These are phyloP conservation scores for Pungitius pungitius DNA, from an alignment of 2,113 vertebrate genomes.

Conservation along the genomic window DNA sequence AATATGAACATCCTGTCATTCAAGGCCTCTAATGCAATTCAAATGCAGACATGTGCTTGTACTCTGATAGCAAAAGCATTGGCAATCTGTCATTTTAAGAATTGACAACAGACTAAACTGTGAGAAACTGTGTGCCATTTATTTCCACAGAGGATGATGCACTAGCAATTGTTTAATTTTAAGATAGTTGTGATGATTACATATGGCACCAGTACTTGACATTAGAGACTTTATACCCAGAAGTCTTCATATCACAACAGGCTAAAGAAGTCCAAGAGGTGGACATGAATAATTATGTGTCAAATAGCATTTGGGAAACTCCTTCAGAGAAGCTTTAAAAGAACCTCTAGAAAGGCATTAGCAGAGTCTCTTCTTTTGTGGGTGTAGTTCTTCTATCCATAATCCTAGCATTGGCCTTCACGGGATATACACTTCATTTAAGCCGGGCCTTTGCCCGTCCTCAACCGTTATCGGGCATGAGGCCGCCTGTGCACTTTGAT, in stretches of 20 bases:
- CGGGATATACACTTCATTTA: conserved; percentile 66
- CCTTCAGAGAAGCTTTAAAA: conserved; percentile 60
- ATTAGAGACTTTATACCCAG: conserved; percentile 36
- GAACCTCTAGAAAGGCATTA: conserved; percentile 53
- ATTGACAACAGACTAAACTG: conserved; percentile 26
- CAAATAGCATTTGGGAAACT: conserved; percentile 57
- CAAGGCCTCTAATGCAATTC: conserved; percentile 47
- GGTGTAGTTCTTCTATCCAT: conserved; percentile 64
- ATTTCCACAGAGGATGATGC: conserved; percentile 22
- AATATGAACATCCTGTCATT: conserved; percentile 62
- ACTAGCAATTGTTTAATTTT: conserved; percentile 23
- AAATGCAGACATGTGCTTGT: conserved; percentile 43
- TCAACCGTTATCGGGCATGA: conserved; percentile 64
- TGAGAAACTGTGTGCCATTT: conserved; percentile 15
- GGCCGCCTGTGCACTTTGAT: conserved; percentile 70
- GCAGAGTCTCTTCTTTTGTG: conserved; percentile 65
- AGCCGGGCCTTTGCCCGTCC: conserved; percentile 50
- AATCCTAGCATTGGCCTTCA: conserved; percentile 67
- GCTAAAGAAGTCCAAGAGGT: conserved; percentile 53
- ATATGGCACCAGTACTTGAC: conserved; percentile 33
- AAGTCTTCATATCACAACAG: conserved; percentile 43
- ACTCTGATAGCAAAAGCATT: conserved; percentile 40
- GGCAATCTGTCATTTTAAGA: conserved; percentile 35
- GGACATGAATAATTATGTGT: conserved; percentile 72
- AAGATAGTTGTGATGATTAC: conserved; percentile 47